phyloP scores from a whole-genome alignment of 2,797 vertebrate species.

The Anolis apletophallus region DNA sequence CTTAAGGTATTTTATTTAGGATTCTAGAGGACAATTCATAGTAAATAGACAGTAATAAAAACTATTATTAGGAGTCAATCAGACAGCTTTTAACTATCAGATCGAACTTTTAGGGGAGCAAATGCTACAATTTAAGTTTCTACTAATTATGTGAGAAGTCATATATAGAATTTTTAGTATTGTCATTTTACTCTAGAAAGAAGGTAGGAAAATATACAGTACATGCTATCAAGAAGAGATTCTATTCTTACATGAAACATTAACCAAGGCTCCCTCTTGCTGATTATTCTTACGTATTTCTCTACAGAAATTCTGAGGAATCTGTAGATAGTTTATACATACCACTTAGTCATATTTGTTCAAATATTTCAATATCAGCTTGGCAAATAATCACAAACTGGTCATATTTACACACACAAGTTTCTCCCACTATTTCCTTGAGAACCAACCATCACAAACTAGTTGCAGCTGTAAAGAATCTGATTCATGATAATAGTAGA shows the following conservation, averaged over 20 bases:
- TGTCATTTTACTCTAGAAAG: background rate
- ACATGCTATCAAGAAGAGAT: background rate
- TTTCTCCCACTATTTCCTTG: background rate
- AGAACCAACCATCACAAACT: background rate
- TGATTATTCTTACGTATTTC: background rate
- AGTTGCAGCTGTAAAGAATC: background rate
- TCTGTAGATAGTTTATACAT: background rate
- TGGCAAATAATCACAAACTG: background rate
- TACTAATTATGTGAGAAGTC: background rate
- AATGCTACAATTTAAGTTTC: background rate
- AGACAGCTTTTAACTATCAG: too few species aligned
- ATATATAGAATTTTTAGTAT: background rate
- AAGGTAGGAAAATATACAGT: too few species aligned
- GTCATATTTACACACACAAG: background rate
- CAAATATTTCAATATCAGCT: background rate
- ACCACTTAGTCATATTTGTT: background rate
- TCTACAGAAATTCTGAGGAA: background rate
- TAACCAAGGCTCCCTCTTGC: background rate
- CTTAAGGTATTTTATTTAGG: background rate
- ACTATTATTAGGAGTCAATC: background rate
- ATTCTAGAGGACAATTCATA: background rate
- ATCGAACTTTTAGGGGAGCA: background rate
- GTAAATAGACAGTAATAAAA: background rate
- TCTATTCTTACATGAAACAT: background rate
- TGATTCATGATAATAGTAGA: background rate